Evolutionary conservation across 2,797 vertebrate genomes (phyloP).

Genomic region (Tarsius wallacei): DNA sequence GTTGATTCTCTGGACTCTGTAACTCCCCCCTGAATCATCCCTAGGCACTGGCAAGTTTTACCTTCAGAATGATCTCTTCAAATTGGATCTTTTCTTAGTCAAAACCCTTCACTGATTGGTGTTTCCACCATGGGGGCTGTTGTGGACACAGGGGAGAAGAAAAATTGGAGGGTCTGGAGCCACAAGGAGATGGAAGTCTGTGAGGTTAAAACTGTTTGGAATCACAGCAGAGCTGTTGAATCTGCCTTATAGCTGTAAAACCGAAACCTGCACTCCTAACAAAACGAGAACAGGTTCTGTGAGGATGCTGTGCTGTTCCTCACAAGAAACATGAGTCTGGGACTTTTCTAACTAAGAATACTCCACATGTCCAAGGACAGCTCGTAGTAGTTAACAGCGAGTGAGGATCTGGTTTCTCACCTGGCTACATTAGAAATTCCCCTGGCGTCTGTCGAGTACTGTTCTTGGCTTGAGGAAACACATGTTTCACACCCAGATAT

Average conservation of each 20-base stretch:
- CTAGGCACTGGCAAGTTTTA: neutral
- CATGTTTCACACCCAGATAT: neutral
- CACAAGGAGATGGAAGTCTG: neutral
- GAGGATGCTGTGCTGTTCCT: neutral
- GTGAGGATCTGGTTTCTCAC: conserved; percentile 41
- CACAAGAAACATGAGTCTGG: neutral
- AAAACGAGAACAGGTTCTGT: neutral
- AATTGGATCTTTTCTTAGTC: neutral
- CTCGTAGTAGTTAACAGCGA: neutral
- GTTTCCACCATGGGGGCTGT: neutral
- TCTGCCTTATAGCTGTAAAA: neutral
- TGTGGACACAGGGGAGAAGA: neutral
- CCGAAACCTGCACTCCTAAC: neutral
- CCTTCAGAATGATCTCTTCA: neutral
- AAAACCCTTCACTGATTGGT: neutral
- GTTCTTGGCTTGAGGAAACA: neutral
- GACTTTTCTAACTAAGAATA: conserved; percentile 38
- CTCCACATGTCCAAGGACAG: rapidly evolving
- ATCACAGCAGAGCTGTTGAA: neutral
- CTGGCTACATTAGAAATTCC: neutral
- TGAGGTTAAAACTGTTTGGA: neutral
- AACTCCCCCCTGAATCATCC: neutral
- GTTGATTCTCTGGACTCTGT: neutral
- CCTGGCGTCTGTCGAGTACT: neutral
- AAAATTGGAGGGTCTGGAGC: rapidly evolving